Base-by-base conservation (phyloP, 2,888 invertebrate genomes). In the Ashinkailepas kermadecensis region DNA sequence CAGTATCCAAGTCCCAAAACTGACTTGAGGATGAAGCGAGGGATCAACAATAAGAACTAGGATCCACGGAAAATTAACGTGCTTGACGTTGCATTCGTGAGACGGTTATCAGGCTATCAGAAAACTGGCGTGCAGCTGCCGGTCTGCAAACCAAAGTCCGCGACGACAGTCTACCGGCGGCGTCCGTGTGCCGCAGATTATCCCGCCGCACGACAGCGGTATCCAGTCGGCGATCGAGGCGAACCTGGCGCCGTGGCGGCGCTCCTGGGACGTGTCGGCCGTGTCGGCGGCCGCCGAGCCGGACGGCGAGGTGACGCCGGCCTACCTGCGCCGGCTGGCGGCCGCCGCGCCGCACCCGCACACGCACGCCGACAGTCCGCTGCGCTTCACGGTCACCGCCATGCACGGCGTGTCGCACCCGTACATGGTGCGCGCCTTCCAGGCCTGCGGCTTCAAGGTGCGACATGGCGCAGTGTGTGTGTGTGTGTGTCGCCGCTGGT, bases 381-480 rank as follows among this genome's bases (percentile, higher is more conserved):
- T 85, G 78, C 82, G 56, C 62, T 83, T 83, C 0, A 90, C 91
- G 81, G 92, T 95, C 84, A 97, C 97, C 18, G 95, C 99, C 0
- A 96, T 99, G 95, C 99, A 99, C 87, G 99, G 99, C 9, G 98
- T 99, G 9, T 98, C 98, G 0, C 93, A 94, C 86, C 88, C 91
- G 4, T 96, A 91, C 86, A 90, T 97, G 83, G 87, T 90, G 82
- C 89, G 91, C 85, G 94, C 95, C 3, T 94, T 98, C 86, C 88
- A 92, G 84, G 88, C 89, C 15, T 92, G 93, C 81, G 92, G 92
- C 84, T 91, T 98, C 82, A 90, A 92, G 89, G 93, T 93, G 86
- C 39, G 39, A 39, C 39, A 39, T 4, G 4, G 39, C 39, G 39
- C 4, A 3, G 39, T 39, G 2, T 39, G 39, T 39, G 39, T 39